Evolutionary conservation across 2,113 vertebrate species (phyloP).

Genomic region (Antechinus stuartii): DNA sequence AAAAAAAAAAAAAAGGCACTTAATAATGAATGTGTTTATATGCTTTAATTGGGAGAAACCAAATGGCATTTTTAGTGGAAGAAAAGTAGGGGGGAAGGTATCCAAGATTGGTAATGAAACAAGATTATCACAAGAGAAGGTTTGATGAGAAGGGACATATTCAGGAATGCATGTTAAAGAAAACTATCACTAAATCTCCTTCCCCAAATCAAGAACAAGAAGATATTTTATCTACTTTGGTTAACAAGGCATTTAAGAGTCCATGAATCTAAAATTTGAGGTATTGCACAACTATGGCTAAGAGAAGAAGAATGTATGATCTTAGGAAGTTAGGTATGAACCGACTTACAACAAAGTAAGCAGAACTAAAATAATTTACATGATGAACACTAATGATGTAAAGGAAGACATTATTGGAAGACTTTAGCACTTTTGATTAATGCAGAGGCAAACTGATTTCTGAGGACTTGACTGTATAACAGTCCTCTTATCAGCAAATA

Average conservation of each 20-base stretch:
- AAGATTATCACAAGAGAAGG: neutral
- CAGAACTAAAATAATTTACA: neutral
- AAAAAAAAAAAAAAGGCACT: neutral
- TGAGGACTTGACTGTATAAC: neutral
- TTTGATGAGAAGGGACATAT: neutral
- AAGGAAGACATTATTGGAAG: neutral
- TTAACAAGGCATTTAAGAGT: no score
- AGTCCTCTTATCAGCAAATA: neutral
- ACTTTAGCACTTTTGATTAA: neutral
- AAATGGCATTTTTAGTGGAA: neutral
- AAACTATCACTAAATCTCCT: neutral
- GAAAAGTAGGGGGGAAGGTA: neutral
- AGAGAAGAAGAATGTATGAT: no score
- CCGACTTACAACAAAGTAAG: neutral
- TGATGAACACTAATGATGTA: neutral
- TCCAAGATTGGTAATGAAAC: neutral
- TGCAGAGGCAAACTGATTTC: neutral
- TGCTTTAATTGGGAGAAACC: no score
- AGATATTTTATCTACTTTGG: no score
- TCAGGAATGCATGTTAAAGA: neutral
- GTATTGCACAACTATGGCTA: no score
- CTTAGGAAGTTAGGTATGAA: neutral
- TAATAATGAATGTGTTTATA: no score
- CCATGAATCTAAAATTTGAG: no score
- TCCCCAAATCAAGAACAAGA: no score